phyloP scores from a whole-genome alignment of 2,888 invertebrate species.

The Parascotia fuliginaria region DNA sequence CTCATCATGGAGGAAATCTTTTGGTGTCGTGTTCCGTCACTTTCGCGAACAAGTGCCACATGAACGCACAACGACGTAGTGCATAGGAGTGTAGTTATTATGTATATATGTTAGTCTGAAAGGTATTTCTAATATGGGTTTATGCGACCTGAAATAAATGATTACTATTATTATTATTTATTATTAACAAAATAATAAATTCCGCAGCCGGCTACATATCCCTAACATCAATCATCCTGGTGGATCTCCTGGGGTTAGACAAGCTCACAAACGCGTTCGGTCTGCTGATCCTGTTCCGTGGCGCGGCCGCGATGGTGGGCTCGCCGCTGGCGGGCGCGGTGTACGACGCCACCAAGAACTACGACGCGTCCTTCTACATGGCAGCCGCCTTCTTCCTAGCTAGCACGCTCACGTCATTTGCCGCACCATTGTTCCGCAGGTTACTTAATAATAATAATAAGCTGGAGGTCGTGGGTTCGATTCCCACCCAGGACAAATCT shows the following conservation, averaged over 20 bases:
- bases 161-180: no score
- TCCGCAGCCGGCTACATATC: constrained; percentile 97
- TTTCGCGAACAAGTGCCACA: no score
- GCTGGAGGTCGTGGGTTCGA: no score
- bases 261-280: constrained; percentile 99
- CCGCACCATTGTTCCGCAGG: constrained; percentile 89
- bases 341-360: constrained; percentile 94
- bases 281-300: constrained; percentile 96
- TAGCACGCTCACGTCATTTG: constrained; percentile 93
- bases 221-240: constrained; percentile 98
- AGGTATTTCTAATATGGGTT: no score
- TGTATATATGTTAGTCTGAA: no score
- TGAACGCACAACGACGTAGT: no score
- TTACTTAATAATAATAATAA: no score
- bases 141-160: no score
- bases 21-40: no score
- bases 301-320: constrained; percentile 95
- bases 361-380: constrained; percentile 96
- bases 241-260: constrained; percentile 97
- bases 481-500: no score
- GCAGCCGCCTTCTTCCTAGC: constrained; percentile 95
- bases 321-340: constrained; percentile 94
- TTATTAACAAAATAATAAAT: neutral
- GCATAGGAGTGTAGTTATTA: no score
- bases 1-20: no score